phyloP scores from a whole-genome alignment of 2,888 invertebrate species.

The Epinotia ramella region DNA sequence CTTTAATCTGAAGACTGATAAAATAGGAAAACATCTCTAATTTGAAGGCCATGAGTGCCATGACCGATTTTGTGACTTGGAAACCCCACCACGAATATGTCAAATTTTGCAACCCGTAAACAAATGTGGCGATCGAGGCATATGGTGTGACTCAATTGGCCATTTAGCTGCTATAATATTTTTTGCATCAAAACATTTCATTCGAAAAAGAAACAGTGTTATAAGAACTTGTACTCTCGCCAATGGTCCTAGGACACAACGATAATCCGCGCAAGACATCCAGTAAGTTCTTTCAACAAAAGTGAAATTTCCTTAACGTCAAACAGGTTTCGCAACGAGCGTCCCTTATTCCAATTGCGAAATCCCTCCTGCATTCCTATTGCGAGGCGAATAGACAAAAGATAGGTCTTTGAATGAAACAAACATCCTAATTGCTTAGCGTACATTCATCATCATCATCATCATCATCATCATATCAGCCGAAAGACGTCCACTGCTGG shows the following conservation, averaged over 20 bases:
- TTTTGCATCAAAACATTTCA: no score
- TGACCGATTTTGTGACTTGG: no score
- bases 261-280: constrained; percentile 2
- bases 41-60: no score
- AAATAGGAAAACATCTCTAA: no score
- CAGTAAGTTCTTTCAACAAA: constrained; percentile 7
- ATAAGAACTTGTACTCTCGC: background rate
- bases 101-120: no score
- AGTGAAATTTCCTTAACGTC: background rate
- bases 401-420: background rate
- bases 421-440: background rate
- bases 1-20: no score
- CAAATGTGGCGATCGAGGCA: background rate
- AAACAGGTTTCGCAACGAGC: background rate
- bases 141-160: background rate
- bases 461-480: no score
- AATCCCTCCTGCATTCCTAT: background rate
- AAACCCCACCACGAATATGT: no score
- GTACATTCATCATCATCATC: background rate
- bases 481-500: no score
- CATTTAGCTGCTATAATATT: background rate
- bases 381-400: background rate
- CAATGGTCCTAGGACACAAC: background rate
- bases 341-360: constrained; percentile 3
- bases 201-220: no score